Conservation (phyloP, 2,113 vertebrate genomes). For the Heterotilapia buettikoferi region DNA sequence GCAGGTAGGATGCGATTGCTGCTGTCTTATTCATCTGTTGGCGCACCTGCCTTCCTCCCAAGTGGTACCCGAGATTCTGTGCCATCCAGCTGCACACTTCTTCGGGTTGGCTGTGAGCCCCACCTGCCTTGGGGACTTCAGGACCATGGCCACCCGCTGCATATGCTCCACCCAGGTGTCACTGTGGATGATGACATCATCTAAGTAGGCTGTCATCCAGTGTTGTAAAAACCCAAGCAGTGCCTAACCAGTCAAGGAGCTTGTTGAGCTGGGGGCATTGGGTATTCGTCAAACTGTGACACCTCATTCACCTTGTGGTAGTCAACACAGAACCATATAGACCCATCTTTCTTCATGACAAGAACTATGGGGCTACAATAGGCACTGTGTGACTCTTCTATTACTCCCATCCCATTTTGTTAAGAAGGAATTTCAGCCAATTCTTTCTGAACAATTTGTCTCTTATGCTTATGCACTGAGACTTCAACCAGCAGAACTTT, state of each 20-base stretch:
- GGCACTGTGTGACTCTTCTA: neutral
- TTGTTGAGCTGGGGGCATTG: neutral
- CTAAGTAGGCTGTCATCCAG: neutral
- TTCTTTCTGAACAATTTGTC: neutral
- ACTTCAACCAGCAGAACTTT: neutral
- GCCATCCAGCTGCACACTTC: neutral
- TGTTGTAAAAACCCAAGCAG: neutral
- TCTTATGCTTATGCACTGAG: neutral
- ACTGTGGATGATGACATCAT: neutral
- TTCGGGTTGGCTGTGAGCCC: neutral
- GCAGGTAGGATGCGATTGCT: neutral
- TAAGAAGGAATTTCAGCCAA: neutral
- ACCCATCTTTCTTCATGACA: neutral
- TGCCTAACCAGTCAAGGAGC: neutral
- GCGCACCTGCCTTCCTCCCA: fast-evolving
- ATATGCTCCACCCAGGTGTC: neutral
- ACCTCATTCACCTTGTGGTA: neutral
- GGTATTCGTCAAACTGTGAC: neutral
- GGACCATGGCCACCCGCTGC: neutral
- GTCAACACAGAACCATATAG: neutral
- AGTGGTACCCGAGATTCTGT: neutral
- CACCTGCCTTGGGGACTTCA: neutral
- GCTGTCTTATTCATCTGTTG: neutral
- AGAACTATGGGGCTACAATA: neutral
- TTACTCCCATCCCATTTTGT: neutral